phyloP scores from a whole-genome alignment of 2,797 vertebrate species.

The Anas bernieri region DNA sequence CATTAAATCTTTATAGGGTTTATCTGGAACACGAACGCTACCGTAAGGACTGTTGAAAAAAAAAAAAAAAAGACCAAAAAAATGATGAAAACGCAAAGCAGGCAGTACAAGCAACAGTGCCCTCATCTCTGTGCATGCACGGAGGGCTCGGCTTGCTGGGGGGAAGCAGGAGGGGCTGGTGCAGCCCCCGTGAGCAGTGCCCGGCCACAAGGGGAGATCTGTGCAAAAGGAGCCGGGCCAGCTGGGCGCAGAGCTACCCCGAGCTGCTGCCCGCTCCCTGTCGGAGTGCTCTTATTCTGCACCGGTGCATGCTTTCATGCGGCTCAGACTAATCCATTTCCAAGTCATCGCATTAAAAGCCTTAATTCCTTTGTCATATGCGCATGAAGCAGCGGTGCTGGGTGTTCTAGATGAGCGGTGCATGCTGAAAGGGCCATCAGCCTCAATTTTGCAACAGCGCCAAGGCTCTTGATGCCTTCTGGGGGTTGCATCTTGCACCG shows the following conservation, averaged over 20 bases:
- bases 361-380: not conserved
- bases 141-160: not conserved
- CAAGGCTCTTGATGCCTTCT: not conserved
- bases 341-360: not conserved
- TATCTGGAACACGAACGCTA: not conserved
- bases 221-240: not conserved
- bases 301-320: not conserved
- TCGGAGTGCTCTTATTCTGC: not conserved
- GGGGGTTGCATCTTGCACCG: not conserved
- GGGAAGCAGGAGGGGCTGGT: not conserved
- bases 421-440: not conserved
- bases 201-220: fast-evolving
- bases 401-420: not conserved
- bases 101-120: not conserved
- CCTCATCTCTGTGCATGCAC: fast-evolving
- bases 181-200: not conserved
- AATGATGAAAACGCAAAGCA: not conserved
- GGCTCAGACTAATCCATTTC: not conserved
- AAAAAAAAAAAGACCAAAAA: not conserved
- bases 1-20: not conserved
- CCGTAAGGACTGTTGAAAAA: not conserved
- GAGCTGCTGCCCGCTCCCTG: not conserved
- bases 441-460: not conserved
- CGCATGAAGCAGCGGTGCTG: not conserved
- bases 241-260: fast-evolving